These are phyloP conservation scores for Lycophotia porphyrea DNA, from an alignment of 2,888 invertebrate species.

Conservation along the genomic window DNA sequence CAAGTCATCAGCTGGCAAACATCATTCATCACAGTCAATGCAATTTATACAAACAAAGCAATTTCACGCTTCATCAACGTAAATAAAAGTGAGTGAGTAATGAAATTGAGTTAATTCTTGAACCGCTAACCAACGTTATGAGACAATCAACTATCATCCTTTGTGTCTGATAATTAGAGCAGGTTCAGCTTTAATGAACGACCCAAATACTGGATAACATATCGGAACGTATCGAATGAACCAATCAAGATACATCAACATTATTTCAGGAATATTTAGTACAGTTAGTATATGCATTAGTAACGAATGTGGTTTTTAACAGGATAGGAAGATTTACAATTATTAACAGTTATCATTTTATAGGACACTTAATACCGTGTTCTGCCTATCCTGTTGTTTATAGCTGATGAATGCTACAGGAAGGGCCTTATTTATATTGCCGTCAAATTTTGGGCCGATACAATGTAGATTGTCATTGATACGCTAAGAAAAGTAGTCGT, in stretches of 20 bases:
- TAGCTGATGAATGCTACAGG: neutral
- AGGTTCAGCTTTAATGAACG: slow-evolving; percentile 72
- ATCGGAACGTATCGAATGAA: slow-evolving; percentile 55
- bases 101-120: slow-evolving; percentile 61
- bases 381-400: neutral
- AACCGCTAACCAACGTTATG: slow-evolving; percentile 35
- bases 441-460: neutral
- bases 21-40: slow-evolving; percentile 35
- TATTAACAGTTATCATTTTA: neutral
- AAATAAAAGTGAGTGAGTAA: slow-evolving; percentile 43
- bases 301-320: neutral
- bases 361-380: neutral
- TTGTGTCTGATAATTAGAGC: slow-evolving; percentile 80
- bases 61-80: slow-evolving; percentile 55
- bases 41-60: slow-evolving; percentile 44
- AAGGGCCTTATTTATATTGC: neutral
- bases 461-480: neutral
- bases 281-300: neutral
- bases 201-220: slow-evolving; percentile 75
- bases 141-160: slow-evolving; percentile 75
- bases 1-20: slow-evolving; percentile 25
- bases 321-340: neutral
- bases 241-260: slow-evolving; percentile 64
- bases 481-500: neutral
- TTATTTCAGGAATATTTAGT: slow-evolving; percentile 1